These are phyloP conservation scores for Baryphthengus martii DNA, from an alignment of 2,113 vertebrate genomes.

Conservation along the genomic window DNA sequence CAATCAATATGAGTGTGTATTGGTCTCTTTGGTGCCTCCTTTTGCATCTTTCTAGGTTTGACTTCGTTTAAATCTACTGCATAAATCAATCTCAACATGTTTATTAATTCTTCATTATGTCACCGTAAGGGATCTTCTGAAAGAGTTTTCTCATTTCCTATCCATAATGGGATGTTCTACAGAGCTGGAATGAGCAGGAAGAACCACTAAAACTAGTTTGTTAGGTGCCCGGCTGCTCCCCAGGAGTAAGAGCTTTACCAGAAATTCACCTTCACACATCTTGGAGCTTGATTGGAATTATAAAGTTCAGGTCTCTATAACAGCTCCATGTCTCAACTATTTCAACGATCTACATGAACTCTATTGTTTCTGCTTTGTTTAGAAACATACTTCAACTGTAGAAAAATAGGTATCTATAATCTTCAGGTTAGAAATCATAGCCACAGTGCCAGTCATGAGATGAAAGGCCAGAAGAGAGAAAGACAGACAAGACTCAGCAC, in stretches of 20 bases:
- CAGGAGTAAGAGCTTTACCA: not conserved
- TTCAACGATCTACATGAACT: not conserved
- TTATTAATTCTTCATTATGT: not conserved
- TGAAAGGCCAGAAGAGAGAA: not conserved
- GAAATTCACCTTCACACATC: not conserved
- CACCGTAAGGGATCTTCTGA: not conserved
- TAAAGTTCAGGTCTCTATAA: not conserved
- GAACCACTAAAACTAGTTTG: not conserved
- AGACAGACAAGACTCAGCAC: not conserved
- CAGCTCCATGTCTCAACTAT: not conserved
- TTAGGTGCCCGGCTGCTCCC: not conserved
- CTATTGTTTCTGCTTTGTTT: not conserved
- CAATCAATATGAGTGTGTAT: not conserved
- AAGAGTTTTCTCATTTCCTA: not conserved
- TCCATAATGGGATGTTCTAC: not conserved
- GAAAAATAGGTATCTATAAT: not conserved
- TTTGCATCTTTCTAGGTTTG: not conserved
- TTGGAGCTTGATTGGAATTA: not conserved
- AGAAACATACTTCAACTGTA: not conserved
- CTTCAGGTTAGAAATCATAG: not conserved
- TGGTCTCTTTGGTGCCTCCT: not conserved
- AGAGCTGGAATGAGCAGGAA: not conserved
- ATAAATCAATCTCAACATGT: not conserved
- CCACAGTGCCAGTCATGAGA: not conserved
- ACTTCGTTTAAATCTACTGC: not conserved